Evolutionary conservation across 2,888 invertebrate species (phyloP), one percentile per base, ranked within the genome.

Genomic region (Drosophila aldrichi): DNA sequence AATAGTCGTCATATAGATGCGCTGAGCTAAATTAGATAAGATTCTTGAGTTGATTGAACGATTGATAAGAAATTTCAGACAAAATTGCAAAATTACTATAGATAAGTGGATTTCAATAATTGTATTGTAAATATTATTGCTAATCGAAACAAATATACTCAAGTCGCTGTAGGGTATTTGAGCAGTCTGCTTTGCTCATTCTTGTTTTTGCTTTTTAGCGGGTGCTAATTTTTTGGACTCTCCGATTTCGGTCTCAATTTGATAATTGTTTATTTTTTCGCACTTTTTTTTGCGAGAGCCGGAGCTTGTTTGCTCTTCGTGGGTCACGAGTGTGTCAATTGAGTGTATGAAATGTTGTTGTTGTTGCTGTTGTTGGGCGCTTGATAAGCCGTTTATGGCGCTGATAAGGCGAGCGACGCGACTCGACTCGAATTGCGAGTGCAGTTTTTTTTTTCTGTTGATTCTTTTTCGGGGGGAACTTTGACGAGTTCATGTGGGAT

Each of bases 341-440:
- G 70, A 77, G 63, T 55, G 63, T 58, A 55, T 44, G 34, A 40
- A 44, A 25, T n/a, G 32, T 20, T 59, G 36, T 36, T 62, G 44
- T 52, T n/a, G 32, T 18, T 59, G 36, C 36, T 62, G 44, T 49
- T 59, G 48, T 46, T 51, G n/a, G 38, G 46, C 57, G 65, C 61
- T 74, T 79, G 88, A 88, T 84, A 85, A 88, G 80, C 74, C 63
- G 76, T 72, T 83, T 83, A 81, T 72, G 52, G 72, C 8, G 40
- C 51, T 72, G 78, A 78, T 78, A 78, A 78, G 68, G 56, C 70
- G 25, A 59, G 29, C n/a, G 36, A 48, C 18, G 18, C 43, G 38
- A 16, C 7, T 16, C 41, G 41, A 40, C 29, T 52, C 38, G 43
- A 41, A 22, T 20, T 25, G 38, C 43, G 61, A 41, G 41, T 46